A percentile compares a stretch with the other conserved stretches of the same genome.
These are phyloP conservation scores for Parauchenoglanis ngamensis DNA, from an alignment of 2,797 vertebrate species.

Conservation along the genomic window DNA sequence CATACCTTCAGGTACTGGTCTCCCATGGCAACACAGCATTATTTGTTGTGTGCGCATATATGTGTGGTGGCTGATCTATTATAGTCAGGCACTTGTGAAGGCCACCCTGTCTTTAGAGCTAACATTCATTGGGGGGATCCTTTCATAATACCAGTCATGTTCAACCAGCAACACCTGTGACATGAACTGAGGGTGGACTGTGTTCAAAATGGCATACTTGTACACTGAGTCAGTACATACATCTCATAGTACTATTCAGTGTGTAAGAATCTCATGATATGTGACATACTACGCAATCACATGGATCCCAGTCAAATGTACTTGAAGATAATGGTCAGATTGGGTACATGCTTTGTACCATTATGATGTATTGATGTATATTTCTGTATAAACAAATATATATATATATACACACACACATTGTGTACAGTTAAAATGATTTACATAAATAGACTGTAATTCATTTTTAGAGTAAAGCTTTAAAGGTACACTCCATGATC, in stretches of 20 bases:
- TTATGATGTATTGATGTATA: not conserved
- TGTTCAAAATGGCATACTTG: not conserved
- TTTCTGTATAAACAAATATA: not conserved
- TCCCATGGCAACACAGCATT: constrained; percentile 57
- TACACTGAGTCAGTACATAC: too few relatives aligned
- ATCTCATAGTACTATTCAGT: not conserved
- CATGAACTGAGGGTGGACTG: not conserved
- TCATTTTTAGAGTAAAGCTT: too few relatives aligned
- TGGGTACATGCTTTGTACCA: not conserved
- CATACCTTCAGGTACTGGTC: constrained; percentile 47
- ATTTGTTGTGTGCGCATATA: constrained; percentile 36
- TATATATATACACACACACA: not conserved
- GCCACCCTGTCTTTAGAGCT: constrained; percentile 45
- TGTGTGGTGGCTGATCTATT: constrained; percentile 42
- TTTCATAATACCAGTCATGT: constrained; percentile 27
- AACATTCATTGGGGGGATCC: constrained; percentile 31
- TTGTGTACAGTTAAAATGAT: not conserved
- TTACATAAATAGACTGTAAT: too few relatives aligned
- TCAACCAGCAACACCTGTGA: constrained; percentile 41
- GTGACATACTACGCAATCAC: not conserved
- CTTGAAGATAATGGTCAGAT: not conserved
- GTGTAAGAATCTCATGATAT: not conserved
- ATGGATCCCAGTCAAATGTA: not conserved
- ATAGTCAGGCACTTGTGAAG: constrained; percentile 41
- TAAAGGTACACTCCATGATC: not conserved